A percentile compares a stretch with the other conserved stretches of the same genome.
phyloP scores from a whole-genome alignment of 2,113 vertebrate genomes.

The Lophotis ruficrista region DNA sequence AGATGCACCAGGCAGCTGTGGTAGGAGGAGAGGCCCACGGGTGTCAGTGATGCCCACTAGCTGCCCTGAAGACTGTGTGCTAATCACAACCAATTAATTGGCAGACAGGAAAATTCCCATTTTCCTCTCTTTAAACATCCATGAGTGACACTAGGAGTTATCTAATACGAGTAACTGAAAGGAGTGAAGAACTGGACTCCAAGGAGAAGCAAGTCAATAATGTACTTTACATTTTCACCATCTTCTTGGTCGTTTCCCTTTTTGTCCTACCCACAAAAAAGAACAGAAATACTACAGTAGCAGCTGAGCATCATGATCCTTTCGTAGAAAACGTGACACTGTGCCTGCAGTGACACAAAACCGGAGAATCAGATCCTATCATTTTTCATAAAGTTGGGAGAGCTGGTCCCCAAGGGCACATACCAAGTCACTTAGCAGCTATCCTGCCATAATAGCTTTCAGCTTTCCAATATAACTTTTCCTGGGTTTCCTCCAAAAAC shows the following conservation, averaged over 20 bases:
- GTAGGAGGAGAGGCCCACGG: neutral
- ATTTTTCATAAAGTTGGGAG: slow-evolving; percentile 5
- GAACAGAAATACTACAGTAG: neutral
- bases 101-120: neutral
- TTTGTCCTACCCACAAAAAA: neutral
- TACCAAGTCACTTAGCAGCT: slow-evolving; percentile 33
- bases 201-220: neutral
- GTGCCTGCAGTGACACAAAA: neutral
- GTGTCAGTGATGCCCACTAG: neutral
- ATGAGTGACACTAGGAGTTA: neutral
- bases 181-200: neutral
- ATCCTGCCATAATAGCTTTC: slow-evolving; percentile 15
- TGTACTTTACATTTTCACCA: neutral
- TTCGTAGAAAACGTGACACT: neutral
- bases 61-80: neutral
- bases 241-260: neutral
- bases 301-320: neutral
- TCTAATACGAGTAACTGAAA: neutral
- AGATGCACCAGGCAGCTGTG: neutral
- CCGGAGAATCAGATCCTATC: neutral
- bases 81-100: neutral
- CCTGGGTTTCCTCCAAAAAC: slow-evolving; percentile 52
- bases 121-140: neutral
- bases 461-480: slow-evolving; percentile 50
- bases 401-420: slow-evolving; percentile 27